These are phyloP conservation scores for Anabacerthia variegaticeps DNA, from an alignment of 2,797 vertebrate genomes.

Conservation along the genomic window DNA sequence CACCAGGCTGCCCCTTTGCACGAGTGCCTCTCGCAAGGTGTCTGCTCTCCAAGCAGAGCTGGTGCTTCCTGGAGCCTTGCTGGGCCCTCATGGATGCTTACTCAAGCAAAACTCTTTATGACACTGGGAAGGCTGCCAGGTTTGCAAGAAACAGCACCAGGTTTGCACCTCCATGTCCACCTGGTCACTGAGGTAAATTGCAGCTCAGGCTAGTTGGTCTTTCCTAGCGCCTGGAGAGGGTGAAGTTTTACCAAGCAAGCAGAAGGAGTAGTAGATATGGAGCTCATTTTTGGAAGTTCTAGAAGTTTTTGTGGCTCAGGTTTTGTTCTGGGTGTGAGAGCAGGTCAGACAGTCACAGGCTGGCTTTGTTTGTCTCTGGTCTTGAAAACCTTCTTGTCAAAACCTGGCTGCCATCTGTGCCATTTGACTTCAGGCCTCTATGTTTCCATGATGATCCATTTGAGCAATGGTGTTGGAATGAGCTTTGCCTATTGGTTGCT, in stretches of 20 bases:
- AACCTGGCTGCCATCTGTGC: neutral
- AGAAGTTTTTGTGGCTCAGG: rapidly evolving
- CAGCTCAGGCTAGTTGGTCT: neutral
- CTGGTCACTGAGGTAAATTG: neutral
- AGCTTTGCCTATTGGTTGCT: neutral
- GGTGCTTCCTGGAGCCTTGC: neutral
- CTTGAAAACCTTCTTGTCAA: neutral
- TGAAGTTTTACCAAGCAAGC: neutral
- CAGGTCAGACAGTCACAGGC: neutral
- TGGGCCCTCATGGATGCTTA: neutral
- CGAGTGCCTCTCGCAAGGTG: neutral
- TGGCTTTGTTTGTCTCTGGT: neutral
- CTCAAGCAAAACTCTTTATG: neutral
- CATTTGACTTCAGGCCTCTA: neutral
- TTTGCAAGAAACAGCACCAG: neutral
- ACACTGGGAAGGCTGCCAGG: neutral
- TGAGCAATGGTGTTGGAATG: neutral
- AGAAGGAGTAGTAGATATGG: neutral
- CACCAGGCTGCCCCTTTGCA: neutral
- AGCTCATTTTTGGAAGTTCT: neutral
- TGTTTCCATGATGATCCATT: neutral
- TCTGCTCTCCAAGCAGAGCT: neutral
- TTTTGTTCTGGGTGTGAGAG: neutral
- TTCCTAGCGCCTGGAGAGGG: neutral
- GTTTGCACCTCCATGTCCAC: neutral